phyloP scores from a whole-genome alignment of 2,113 vertebrate species.

The Dascyllus trimaculatus region DNA sequence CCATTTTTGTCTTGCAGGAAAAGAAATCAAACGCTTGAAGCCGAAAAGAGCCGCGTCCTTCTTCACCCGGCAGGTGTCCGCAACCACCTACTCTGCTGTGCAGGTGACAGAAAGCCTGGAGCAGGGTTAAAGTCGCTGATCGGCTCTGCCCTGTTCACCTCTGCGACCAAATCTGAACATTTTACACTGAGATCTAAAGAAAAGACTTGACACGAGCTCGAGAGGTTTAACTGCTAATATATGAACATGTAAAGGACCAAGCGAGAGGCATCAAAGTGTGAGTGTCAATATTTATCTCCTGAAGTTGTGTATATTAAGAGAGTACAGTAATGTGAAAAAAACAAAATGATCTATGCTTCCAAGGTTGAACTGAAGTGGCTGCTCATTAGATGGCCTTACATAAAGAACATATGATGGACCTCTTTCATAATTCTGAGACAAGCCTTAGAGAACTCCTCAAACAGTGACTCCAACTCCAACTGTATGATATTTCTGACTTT shows the following conservation, averaged over 20 bases:
- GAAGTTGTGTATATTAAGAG: slow-evolving; percentile 61
- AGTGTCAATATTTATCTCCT: slow-evolving; percentile 69
- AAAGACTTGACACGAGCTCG: slow-evolving; percentile 26
- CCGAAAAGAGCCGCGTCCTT: slow-evolving; percentile 92
- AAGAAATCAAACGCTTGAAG: slow-evolving; percentile 91
- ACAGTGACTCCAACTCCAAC: not conserved
- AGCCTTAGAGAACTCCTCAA: slow-evolving; percentile 43
- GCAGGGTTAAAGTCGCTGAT: slow-evolving; percentile 83
- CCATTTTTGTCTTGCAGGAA: slow-evolving; percentile 79
- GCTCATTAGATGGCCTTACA: slow-evolving; percentile 22
- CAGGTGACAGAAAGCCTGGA: slow-evolving; percentile 87
- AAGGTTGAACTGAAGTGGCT: slow-evolving; percentile 50
- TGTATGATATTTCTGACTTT: slow-evolving; percentile 23
- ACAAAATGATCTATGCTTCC: slow-evolving; percentile 38
- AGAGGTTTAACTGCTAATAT: slow-evolving; percentile 61
- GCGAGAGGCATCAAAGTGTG: slow-evolving; percentile 55
- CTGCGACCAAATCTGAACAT: slow-evolving; percentile 82
- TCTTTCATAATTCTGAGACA: slow-evolving; percentile 15
- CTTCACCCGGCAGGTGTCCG: slow-evolving; percentile 87
- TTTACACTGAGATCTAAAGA: slow-evolving; percentile 71
- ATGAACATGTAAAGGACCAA: slow-evolving; percentile 80
- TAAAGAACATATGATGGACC: slow-evolving; percentile 16
- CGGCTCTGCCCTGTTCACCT: slow-evolving; percentile 12
- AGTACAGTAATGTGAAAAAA: slow-evolving; percentile 66
- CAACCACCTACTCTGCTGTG: slow-evolving; percentile 86